Evolutionary conservation across 2,888 invertebrate species (phyloP).

Genomic region (Drosophila pegasa): DNA sequence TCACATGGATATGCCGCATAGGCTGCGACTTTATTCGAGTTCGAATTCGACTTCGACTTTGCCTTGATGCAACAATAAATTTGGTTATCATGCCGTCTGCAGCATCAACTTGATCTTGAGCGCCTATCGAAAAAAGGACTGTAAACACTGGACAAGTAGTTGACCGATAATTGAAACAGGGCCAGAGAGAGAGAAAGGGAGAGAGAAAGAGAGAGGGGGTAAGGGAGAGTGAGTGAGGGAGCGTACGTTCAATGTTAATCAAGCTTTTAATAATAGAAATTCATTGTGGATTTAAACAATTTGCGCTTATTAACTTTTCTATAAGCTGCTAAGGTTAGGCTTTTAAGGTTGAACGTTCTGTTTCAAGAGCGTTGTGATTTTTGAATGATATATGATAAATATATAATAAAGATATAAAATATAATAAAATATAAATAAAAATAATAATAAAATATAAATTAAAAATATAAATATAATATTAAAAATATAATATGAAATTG

Average conservation of each 20-base stretch:
- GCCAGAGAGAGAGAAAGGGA: slow-evolving; percentile 8
- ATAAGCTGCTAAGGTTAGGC: background rate
- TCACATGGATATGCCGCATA: slow-evolving; percentile 34
- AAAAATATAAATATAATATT: too few species aligned
- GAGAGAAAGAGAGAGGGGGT: background rate
- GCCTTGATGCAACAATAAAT: slow-evolving; percentile 5
- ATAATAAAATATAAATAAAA: too few species aligned
- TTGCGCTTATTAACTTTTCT: background rate
- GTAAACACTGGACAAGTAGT: slow-evolving; percentile 25
- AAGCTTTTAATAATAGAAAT: slow-evolving; percentile 5
- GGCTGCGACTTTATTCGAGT: slow-evolving; percentile 13
- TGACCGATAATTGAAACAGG: slow-evolving; percentile 58
- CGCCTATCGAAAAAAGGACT: slow-evolving; percentile 6
- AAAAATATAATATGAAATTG: too few species aligned
- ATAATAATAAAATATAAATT: too few species aligned
- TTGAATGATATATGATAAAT: too few species aligned
- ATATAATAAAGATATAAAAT: too few species aligned
- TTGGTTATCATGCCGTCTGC: slow-evolving; percentile 44
- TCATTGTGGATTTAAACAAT: slow-evolving; percentile 2
- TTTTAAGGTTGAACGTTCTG: background rate
- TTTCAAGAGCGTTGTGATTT: too few species aligned
- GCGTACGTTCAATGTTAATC: background rate
- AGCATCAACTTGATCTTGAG: slow-evolving; percentile 14
- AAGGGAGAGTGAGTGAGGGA: background rate
- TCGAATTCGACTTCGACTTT: background rate